phyloP scores from a whole-genome alignment of 2,888 invertebrate genomes.

The Eucriotettix oculatus region DNA sequence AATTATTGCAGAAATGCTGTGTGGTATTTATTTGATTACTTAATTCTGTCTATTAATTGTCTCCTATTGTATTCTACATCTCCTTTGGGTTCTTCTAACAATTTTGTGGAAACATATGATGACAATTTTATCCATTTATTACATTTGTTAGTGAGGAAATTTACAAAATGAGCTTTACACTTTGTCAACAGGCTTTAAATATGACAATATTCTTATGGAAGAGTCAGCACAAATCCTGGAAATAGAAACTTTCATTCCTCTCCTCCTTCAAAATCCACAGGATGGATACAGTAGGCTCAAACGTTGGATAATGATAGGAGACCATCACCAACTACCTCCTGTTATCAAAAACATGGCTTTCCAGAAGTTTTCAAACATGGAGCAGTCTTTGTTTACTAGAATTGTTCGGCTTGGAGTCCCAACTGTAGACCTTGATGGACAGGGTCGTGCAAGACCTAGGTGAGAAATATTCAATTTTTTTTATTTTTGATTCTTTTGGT shows the following conservation, averaged over 20 bases:
- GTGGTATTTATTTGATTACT: too few species aligned
- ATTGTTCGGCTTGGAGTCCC: constrained; percentile 93
- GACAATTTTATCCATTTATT: too few species aligned
- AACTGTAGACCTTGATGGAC: constrained; percentile 92
- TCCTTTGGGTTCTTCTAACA: too few species aligned
- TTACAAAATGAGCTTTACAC: too few species aligned
- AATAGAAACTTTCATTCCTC: constrained; percentile 97
- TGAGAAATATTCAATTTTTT: constrained; percentile 19
- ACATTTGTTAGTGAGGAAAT: too few species aligned
- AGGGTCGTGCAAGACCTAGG: constrained; percentile 85
- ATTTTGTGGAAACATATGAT: too few species aligned
- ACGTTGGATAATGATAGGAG: constrained; percentile 99
- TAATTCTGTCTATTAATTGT: too few species aligned
- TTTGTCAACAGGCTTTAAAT: constrained; percentile 58
- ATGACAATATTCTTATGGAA: constrained; percentile 99
- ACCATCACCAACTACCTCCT: constrained; percentile 96
- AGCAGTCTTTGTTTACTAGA: constrained; percentile 93
- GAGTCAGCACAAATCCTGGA: constrained; percentile 98
- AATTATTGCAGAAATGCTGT: too few species aligned
- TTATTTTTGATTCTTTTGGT: constrained; percentile 1
- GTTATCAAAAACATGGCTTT: constrained; percentile 99
- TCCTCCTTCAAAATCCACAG: constrained; percentile 94
- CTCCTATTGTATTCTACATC: too few species aligned
- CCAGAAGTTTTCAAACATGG: constrained; percentile 99
- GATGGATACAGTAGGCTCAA: constrained; percentile 91